Evolutionary conservation across 2,797 vertebrate genomes (phyloP).

Genomic region (Lutjanus argentimaculatus): DNA sequence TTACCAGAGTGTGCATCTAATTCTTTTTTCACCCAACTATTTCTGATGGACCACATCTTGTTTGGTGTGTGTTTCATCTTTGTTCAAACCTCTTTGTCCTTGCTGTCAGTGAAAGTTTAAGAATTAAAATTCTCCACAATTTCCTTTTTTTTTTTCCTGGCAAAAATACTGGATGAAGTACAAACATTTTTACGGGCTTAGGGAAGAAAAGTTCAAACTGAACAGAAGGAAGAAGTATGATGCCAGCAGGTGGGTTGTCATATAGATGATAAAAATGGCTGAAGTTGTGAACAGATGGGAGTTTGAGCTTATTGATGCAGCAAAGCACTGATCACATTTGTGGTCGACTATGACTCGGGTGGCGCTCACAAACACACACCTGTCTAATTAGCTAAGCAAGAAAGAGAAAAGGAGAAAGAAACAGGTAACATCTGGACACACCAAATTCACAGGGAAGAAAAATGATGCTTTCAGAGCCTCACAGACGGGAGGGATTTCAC

Average conservation of each 20-base stretch:
- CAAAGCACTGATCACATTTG: conserved; percentile 60
- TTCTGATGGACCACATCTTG: background rate
- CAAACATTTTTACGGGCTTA: background rate
- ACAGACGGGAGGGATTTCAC: conserved; percentile 19
- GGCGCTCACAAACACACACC: conserved; percentile 39
- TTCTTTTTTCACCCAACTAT: background rate
- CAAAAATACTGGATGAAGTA: background rate
- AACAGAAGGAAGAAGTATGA: conserved; percentile 10
- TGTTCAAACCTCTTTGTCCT: background rate
- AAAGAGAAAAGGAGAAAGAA: conserved; percentile 18
- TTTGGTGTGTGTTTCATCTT: background rate
- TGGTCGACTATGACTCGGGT: background rate
- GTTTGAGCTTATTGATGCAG: conserved; percentile 62
- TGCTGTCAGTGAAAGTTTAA: background rate
- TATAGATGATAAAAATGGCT: conserved; percentile 35
- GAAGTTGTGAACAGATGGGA: conserved; percentile 70
- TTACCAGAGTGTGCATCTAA: background rate
- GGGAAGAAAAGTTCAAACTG: background rate
- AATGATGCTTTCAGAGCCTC: conserved; percentile 11
- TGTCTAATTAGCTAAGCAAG: conserved; percentile 49
- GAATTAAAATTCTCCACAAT: background rate
- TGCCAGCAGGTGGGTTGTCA: conserved; percentile 34
- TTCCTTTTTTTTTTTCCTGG: background rate
- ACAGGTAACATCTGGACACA: conserved; percentile 61
- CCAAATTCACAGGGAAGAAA: conserved; percentile 22